Conservation (phyloP, 2,113 vertebrate species). For the Probosciger aterrimus region DNA sequence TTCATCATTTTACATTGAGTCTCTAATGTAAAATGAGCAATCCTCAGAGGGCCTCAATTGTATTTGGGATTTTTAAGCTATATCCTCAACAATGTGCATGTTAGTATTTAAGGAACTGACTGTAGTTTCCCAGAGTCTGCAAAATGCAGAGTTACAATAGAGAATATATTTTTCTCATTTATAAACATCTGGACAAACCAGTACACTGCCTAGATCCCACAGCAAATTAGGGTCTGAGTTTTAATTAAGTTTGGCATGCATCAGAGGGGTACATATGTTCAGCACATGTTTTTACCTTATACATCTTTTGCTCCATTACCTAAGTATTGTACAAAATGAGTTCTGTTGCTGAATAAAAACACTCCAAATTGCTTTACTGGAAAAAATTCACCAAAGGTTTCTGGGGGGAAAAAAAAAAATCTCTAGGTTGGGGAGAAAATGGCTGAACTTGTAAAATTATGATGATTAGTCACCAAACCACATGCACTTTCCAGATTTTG, state of each 20-base stretch:
- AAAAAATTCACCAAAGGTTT: background rate
- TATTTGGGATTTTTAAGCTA: background rate
- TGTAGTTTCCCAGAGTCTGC: conserved; percentile 8
- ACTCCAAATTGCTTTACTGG: background rate
- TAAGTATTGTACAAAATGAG: conserved; percentile 17
- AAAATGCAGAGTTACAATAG: background rate
- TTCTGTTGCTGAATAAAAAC: conserved; percentile 20
- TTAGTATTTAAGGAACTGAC: conserved; percentile 27
- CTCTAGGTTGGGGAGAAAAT: background rate
- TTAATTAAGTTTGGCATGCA: conserved; percentile 60
- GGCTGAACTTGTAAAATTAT: background rate
- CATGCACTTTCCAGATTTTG: background rate
- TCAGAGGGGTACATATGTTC: conserved; percentile 61
- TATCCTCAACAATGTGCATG: background rate
- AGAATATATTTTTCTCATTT: conserved; percentile 35
- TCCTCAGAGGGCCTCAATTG: background rate
- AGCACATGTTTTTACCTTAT: conserved; percentile 61
- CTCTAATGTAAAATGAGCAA: background rate
- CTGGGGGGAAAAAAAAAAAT: background rate
- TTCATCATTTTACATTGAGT: background rate
- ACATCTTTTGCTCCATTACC: conserved; percentile 44
- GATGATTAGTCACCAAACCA: background rate
- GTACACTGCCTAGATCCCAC: conserved; percentile 8
- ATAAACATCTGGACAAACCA: conserved; percentile 41
- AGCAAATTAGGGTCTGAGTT: conserved; percentile 54